phyloP scores from a whole-genome alignment of 2,113 vertebrate species.

The Phycodurus eques region DNA sequence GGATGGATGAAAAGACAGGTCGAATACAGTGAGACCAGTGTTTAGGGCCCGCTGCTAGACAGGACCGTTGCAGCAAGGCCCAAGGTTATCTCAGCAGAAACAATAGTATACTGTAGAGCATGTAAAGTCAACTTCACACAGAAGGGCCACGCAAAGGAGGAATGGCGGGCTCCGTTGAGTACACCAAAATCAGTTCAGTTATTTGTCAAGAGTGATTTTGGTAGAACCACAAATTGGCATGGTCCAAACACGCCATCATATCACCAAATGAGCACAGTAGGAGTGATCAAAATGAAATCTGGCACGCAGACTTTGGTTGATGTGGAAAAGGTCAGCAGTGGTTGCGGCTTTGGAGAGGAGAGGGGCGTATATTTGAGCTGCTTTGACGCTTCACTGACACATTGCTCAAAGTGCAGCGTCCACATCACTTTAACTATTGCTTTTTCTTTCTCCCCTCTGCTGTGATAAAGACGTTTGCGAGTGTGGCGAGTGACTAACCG shows the following conservation, averaged over 20 bases:
- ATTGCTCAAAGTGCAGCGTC: constrained; percentile 49
- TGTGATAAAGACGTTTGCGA: constrained; percentile 35
- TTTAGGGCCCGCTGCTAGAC: not conserved
- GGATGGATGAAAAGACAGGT: not conserved
- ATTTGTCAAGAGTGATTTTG: constrained; percentile 2
- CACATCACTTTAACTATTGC: constrained; percentile 62
- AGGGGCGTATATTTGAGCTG: constrained; percentile 23
- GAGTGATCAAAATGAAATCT: constrained; percentile 42
- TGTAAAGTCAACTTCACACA: not conserved
- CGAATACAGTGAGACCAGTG: not conserved
- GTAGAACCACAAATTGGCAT: not conserved
- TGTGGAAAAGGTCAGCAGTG: constrained; percentile 66
- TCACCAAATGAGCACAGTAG: constrained; percentile 32
- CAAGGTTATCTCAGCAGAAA: not conserved
- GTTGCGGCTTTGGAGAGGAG: constrained; percentile 18
- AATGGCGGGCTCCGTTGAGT: not conserved
- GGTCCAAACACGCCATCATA: not conserved
- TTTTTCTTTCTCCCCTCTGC: constrained; percentile 21
- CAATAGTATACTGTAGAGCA: not conserved
- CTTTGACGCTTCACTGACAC: constrained; percentile 60
- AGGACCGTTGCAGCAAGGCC: not conserved
- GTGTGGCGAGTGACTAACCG: constrained; percentile 29
- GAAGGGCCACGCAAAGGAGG: no score
- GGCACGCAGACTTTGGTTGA: constrained; percentile 39
- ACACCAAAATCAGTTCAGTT: not conserved